These are phyloP conservation scores for Macroramphosus scolopax DNA, from an alignment of 2,797 vertebrate species.

Conservation along the genomic window DNA sequence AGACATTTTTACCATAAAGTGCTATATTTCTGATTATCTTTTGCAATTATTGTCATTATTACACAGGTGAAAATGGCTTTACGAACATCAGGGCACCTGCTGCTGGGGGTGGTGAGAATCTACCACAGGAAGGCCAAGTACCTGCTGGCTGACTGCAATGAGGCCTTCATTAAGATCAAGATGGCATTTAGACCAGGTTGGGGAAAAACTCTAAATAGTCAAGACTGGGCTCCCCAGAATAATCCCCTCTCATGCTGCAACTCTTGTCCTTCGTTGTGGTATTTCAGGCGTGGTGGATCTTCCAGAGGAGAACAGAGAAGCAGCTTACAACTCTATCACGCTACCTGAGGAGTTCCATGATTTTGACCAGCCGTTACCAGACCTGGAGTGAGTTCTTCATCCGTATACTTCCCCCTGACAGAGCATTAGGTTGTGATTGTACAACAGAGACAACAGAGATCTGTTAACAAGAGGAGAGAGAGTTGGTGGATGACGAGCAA, in stretches of 20 bases:
- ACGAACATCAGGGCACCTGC: constrained; percentile 95
- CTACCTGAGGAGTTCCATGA: constrained; percentile 98
- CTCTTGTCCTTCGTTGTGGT: too few relatives aligned
- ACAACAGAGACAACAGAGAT: too few relatives aligned
- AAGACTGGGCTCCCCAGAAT: too few relatives aligned
- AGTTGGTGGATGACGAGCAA: too few relatives aligned
- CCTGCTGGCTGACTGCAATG: constrained; percentile 98
- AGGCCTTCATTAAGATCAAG: constrained; percentile 99
- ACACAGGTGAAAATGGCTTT: constrained; percentile 97
- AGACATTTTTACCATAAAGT: too few relatives aligned
- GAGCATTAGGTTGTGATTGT: too few relatives aligned
- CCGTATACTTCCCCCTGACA: too few relatives aligned
- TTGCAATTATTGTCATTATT: not conserved
- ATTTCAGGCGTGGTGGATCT: constrained; percentile 94
- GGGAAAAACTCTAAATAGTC: not conserved
- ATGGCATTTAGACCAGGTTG: constrained; percentile 99
- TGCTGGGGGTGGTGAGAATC: constrained; percentile 98
- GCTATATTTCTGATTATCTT: not conserved
- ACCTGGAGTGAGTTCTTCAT: constrained; percentile 95
- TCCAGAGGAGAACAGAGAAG: constrained; percentile 98
- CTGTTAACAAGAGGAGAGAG: too few relatives aligned
- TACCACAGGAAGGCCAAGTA: constrained; percentile 99
- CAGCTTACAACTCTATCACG: constrained; percentile 98
- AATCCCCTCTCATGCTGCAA: too few relatives aligned
- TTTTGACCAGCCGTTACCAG: constrained; percentile 97